These are phyloP conservation scores for Brachystomella parvula DNA, from an alignment of 1,140 invertebrate species.

Conservation along the genomic window DNA sequence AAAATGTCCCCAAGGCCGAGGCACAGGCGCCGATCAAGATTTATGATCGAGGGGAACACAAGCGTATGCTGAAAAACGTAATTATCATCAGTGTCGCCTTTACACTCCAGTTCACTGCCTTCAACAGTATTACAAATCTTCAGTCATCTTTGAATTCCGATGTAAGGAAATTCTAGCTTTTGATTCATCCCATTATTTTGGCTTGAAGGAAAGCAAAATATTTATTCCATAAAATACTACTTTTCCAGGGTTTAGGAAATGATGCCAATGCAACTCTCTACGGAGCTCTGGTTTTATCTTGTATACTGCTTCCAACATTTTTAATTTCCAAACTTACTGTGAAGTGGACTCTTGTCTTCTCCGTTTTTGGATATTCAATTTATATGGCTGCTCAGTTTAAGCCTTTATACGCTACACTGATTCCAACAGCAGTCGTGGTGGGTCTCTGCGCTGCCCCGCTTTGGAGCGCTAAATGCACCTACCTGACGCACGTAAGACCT, in stretches of 20 bases:
- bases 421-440: constrained; percentile 55
- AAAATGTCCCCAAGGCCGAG: too few species aligned
- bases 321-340: constrained; percentile 80
- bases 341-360: constrained; percentile 89
- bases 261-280: constrained; percentile 78
- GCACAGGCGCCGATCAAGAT: too few species aligned
- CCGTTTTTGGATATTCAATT: constrained; percentile 83
- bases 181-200: background rate
- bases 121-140: constrained; percentile 62
- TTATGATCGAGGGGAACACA: constrained; percentile 55
- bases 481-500: constrained; percentile 68
- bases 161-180: background rate
- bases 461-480: constrained; percentile 94
- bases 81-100: constrained; percentile 74
- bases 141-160: constrained; percentile 43
- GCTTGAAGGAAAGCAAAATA: constrained; percentile 53
- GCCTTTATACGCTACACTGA: constrained; percentile 76
- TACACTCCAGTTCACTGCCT: constrained; percentile 87
- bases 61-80: constrained; percentile 79
- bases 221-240: constrained; percentile 63
- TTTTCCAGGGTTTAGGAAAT: constrained; percentile 59
- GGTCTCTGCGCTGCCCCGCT: constrained; percentile 82
- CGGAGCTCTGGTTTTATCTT: constrained; percentile 63
- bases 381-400: constrained; percentile 92
- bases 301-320: constrained; percentile 71